Evolutionary conservation across 1,140 invertebrate genomes (phyloP), one percentile per base, ranked within the genome.

Genomic region (Cydia fagiglandana): DNA sequence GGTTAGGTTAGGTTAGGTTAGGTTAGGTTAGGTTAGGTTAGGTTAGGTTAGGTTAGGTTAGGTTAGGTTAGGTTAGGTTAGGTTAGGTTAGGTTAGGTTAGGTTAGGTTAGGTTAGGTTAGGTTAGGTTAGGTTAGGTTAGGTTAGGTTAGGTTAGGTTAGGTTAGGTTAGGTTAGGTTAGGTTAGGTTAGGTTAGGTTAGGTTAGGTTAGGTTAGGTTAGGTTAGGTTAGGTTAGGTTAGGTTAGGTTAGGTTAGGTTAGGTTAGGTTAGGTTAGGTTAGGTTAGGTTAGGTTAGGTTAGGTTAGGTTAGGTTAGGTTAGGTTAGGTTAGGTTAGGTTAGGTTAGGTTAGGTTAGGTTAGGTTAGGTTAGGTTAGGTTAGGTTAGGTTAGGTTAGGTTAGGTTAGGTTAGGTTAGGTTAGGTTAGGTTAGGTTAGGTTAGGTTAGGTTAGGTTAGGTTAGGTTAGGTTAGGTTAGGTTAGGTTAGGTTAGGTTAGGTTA

Each of bases 401-500:
- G 77, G 80, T 80, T 82, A 84, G 78, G 79, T 80, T 84, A 79
- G 74, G 79, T 77, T 80, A 79, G 74, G 78, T 81, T 83, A 78
- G 80, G 83, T 83, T 85, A 85, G 79, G 80, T 83, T 86, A 83
- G 80, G 81, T 79, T 83, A 76, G 83, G 76, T 81, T 81, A 79
- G 77, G 76, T 82, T 80, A 77, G 79, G 15, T 47, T 47, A 28
- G n/a, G 30, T 75, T 75, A 75, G 74, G 74, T 78, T 83, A 81
- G 77, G 79, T 79, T 80, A 80, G 75, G 68, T 81, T 83, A 83
- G 76, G 81, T 81, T 83, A 83, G 83, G 82, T 84, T 83, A 83
- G 80, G 82, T 84, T 84, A 84, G n/a, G 82, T 84, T 83, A 84
- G 82, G 82, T 84, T 83, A 83, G 82, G 82, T 84, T 84, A 81